phyloP scores from a whole-genome alignment of 2,113 vertebrate species.

The Chloebia gouldiae region DNA sequence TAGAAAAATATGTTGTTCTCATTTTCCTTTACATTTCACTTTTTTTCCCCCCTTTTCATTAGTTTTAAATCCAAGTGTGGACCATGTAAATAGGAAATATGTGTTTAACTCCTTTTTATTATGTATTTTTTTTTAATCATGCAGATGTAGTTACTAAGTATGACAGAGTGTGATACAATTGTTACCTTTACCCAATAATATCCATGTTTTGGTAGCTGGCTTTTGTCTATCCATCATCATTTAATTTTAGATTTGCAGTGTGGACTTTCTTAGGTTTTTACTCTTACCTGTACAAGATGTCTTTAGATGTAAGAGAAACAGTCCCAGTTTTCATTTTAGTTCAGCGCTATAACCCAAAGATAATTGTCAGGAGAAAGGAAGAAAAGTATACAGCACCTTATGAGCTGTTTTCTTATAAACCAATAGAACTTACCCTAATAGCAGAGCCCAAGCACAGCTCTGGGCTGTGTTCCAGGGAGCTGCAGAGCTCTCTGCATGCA shows the following conservation, averaged over 20 bases:
- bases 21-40: not conserved
- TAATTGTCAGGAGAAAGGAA: not conserved
- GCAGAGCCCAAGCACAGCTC: not conserved
- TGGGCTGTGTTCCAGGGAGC: not conserved
- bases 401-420: not conserved
- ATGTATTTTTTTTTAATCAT: not conserved
- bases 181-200: not conserved
- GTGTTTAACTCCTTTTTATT: not conserved
- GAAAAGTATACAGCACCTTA: not conserved
- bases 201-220: not conserved
- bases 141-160: not conserved
- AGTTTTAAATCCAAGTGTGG: not conserved
- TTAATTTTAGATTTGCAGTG: not conserved
- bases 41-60: not conserved
- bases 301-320: not conserved
- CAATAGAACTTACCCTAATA: not conserved
- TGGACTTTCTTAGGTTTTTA: not conserved
- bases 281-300: not conserved
- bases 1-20: rapidly evolving
- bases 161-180: not conserved
- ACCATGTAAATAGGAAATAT: not conserved
- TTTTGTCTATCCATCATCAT: not conserved
- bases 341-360: not conserved
- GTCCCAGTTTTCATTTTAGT: not conserved
- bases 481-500: not conserved